Evolutionary conservation across 2,888 invertebrate genomes (phyloP), one percentile per base, ranked within the genome.

Genomic region (Vanessa cardui): DNA sequence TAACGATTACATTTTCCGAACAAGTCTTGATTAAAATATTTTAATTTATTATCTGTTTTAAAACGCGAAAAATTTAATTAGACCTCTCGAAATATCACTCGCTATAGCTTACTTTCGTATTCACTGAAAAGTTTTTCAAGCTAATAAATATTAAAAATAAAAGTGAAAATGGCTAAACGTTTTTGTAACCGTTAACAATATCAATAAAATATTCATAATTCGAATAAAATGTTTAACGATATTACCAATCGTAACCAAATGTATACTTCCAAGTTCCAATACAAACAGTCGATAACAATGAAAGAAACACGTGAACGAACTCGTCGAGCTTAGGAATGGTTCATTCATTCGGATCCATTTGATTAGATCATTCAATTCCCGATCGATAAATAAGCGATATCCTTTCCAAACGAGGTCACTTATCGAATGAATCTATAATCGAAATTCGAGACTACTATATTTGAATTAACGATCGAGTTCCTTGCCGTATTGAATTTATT

Each of bases 351-450:
- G 65, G 58, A 69, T 71, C 76, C 77, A 79, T 83, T 84, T 83
- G 83, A 87, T 88, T 83, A 79, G 82, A 77, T 80, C 83, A 84
- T 86, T 89, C 82, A 87, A 85, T 79, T 77, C 74, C 79, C 76
- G 78, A 88, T 91, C 89, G 83, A 91, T 90, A 84, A 90, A 91
- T 89, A 83, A 90, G 92, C 89, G 80, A 88, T 91, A 91, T 92
- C 86, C 85, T 86, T 88, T 84, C 74, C 79, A 85, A 90, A 90
- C 84, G 82, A 90, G 90, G 91, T 92, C 90, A 92, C 90, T 92
- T 92, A 92, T 87, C 89, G 86, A 91, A 90, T 92, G 82, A 91
- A 89, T 89, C 90, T 89, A 89, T 91, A 88, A 89, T 90, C 90
- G 86, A 88, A 90, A 89, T 88, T 86, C 80, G 86, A 90, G 86